Conservation (phyloP, 2,113 vertebrate species). For the Suricata suricatta region DNA sequence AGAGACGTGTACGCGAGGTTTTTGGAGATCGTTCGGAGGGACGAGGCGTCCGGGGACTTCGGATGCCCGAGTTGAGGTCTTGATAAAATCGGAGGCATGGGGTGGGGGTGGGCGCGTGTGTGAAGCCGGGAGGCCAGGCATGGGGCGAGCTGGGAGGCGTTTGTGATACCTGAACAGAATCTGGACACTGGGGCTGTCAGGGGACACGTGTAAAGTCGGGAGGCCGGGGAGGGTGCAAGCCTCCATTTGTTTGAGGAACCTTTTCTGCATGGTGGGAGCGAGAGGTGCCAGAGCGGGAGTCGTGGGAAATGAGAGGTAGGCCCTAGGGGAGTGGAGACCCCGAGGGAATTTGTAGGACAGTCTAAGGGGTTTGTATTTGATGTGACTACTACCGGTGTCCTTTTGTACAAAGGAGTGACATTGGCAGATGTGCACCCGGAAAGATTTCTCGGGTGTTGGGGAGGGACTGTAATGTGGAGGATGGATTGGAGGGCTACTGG, state of each 20-base stretch:
- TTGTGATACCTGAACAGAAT: neutral
- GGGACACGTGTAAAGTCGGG: neutral
- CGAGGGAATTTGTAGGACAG: neutral
- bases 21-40: neutral
- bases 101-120: too few species aligned
- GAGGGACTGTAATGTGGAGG: neutral
- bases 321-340: neutral
- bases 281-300: neutral
- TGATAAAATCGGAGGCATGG: neutral
- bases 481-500: neutral
- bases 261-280: neutral
- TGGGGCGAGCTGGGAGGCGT: neutral
- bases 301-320: neutral
- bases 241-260: neutral
- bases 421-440: neutral
- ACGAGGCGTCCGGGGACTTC: neutral
- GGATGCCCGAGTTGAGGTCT: neutral
- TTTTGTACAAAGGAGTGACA: neutral
- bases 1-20: neutral
- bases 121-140: neutral
- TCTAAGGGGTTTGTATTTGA: neutral
- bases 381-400: neutral
- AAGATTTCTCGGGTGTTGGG: neutral
- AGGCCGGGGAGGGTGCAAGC: neutral
- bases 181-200: neutral